Conservation (phyloP, 92 coral and sea anemone species). For the Scolanthus callimorphus region DNA sequence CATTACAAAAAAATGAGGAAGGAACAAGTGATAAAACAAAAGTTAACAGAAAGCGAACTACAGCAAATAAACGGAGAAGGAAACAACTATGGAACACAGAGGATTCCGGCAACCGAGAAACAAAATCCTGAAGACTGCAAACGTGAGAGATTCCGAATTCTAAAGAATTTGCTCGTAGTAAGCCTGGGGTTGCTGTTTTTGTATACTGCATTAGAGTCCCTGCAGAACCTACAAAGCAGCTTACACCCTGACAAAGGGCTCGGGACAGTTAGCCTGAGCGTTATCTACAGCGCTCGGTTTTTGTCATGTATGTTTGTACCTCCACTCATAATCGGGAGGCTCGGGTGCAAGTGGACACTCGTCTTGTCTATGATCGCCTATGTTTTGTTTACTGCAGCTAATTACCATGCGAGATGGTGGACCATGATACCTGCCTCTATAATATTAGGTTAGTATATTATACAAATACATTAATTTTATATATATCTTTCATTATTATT, state of each 20-base stretch:
- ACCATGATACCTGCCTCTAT: conserved; percentile 64
- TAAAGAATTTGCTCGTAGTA: conserved; percentile 71
- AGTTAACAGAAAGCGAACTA: too few species aligned
- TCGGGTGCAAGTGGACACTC: conserved; percentile 77
- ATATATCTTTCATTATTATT: too few species aligned
- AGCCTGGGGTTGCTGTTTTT: conserved; percentile 85
- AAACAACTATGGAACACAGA: too few species aligned
- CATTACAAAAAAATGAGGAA: too few species aligned
- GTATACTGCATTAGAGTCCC: conserved; percentile 84
- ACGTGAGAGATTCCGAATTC: conserved; percentile 54
- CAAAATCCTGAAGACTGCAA: conserved; percentile 35
- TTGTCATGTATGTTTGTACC: conserved; percentile 72
- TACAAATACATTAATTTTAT: too few species aligned
- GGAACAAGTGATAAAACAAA: too few species aligned
- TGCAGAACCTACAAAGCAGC: conserved; percentile 81
- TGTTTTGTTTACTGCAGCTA: conserved; percentile 56
- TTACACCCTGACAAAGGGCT: conserved; percentile 69
- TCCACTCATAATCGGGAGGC: conserved; percentile 58
- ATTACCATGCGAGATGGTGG: conserved; percentile 73
- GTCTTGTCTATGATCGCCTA: conserved; percentile 65
- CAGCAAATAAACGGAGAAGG: too few species aligned
- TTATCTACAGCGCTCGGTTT: conserved; percentile 53
- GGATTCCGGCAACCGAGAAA: too few species aligned
- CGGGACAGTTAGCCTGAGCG: conserved; percentile 56
- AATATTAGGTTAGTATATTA: conserved; percentile 56